Conservation (phyloP, 2,113 vertebrate species). For the Scartelaos histophorus region DNA sequence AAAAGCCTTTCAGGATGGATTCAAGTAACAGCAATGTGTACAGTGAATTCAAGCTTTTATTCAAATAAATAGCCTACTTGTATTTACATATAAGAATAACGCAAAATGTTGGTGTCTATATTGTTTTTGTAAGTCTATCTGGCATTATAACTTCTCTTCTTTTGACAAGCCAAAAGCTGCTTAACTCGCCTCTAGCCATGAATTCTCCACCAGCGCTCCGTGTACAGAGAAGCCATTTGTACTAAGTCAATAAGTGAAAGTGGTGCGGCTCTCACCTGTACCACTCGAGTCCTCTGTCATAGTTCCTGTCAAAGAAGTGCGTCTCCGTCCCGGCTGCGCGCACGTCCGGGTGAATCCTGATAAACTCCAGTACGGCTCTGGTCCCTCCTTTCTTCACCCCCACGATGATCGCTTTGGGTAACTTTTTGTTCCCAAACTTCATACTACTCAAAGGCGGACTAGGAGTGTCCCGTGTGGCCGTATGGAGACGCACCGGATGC, state of each 20-base stretch:
- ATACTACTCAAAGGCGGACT: conserved; percentile 48
- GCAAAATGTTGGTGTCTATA: neutral
- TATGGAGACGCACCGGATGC: conserved; percentile 10
- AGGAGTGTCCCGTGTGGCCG: conserved; percentile 50
- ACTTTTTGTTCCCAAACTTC: conserved; percentile 82
- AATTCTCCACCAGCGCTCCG: neutral
- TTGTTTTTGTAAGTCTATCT: neutral
- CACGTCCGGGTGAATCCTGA: conserved; percentile 90
- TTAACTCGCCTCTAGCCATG: neutral
- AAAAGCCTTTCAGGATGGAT: neutral
- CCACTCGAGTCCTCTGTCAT: conserved; percentile 90
- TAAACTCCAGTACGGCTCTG: conserved; percentile 91
- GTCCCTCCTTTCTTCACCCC: conserved; percentile 94
- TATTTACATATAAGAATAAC: too few species aligned
- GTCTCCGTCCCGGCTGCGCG: conserved; percentile 90
- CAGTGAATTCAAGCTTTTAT: neutral
- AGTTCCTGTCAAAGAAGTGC: conserved; percentile 94
- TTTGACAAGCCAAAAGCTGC: neutral
- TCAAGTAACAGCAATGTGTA: too few species aligned
- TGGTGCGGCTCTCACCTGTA: conserved; percentile 83
- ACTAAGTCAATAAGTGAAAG: conserved; percentile 4
- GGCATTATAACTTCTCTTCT: too few species aligned
- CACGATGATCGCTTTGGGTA: conserved; percentile 91
- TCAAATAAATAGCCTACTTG: neutral
- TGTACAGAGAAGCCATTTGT: neutral